These are phyloP conservation scores for Lochmaea capreae DNA, from an alignment of 2,888 invertebrate species.

Conservation along the genomic window DNA sequence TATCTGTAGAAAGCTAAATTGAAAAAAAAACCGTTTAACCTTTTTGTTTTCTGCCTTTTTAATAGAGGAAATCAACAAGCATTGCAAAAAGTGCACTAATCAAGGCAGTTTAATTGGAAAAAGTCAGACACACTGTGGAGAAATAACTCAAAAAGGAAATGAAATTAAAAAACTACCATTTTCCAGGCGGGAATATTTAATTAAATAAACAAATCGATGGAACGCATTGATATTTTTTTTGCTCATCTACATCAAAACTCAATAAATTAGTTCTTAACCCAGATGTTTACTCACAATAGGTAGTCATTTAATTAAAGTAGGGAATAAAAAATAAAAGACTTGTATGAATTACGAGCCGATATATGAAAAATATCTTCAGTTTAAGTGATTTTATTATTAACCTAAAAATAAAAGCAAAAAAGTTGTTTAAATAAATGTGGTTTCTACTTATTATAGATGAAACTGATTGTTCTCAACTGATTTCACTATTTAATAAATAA, in stretches of 20 bases:
- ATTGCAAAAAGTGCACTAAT: not conserved
- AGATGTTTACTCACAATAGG: not conserved
- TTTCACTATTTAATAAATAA: no score
- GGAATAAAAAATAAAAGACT: not conserved
- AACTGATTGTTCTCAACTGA: no score
- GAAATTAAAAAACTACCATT: slow-evolving; percentile 4
- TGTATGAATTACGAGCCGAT: not conserved
- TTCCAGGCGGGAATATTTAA: not conserved
- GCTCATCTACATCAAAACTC: not conserved
- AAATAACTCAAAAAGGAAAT: not conserved
- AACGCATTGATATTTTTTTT: not conserved
- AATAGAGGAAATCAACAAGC: not conserved
- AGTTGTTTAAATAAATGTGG: no score
- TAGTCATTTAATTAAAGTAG: not conserved
- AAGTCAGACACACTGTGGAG: slow-evolving; percentile 5
- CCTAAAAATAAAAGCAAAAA: no score
- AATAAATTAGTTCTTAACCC: not conserved
- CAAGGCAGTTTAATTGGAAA: slow-evolving; percentile 9
- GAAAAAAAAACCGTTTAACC: not conserved
- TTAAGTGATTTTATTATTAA: not conserved
- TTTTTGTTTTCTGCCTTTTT: not conserved
- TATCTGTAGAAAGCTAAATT: not conserved
- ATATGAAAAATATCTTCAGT: not conserved
- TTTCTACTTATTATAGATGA: no score
- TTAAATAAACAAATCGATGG: slow-evolving; percentile 8